These are phyloP conservation scores for Ariopsis seemanni DNA, from an alignment of 2,113 vertebrate species.

Conservation along the genomic window DNA sequence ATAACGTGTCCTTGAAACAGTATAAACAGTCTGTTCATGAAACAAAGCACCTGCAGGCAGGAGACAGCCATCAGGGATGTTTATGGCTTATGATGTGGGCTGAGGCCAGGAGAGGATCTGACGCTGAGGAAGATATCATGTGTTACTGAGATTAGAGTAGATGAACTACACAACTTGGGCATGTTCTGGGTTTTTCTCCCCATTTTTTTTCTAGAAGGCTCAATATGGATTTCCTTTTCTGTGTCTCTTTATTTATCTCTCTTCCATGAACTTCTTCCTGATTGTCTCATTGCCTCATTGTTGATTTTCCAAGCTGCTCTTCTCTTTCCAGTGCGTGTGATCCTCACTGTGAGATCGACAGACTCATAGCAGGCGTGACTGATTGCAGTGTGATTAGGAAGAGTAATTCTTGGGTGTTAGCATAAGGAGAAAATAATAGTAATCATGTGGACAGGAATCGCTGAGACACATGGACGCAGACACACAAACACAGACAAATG, in stretches of 20 bases:
- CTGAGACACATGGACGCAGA: not conserved
- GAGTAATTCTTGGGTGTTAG: not conserved
- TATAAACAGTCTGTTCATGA: slow-evolving; percentile 6
- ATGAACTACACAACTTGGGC: not conserved
- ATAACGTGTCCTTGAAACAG: not conserved
- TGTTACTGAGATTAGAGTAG: not conserved
- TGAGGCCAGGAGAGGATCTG: not conserved
- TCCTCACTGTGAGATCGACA: not conserved
- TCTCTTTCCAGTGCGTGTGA: not conserved
- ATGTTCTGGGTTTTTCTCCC: not conserved
- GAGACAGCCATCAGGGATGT: slow-evolving; percentile 2
- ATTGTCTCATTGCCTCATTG: no score
- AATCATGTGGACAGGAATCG: slow-evolving; percentile 12
- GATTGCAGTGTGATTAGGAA: not conserved
- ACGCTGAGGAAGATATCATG: not conserved
- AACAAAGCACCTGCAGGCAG: slow-evolving; percentile 19
- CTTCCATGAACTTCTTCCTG: not conserved
- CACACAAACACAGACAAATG: not conserved
- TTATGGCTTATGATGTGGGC: not conserved
- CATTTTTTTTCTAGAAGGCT: no score
- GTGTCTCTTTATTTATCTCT: not conserved
- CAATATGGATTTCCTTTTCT: no score
- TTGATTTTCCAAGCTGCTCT: not conserved
- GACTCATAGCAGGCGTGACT: not conserved
- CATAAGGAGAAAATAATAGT: slow-evolving; percentile 8